phyloP scores from a whole-genome alignment of 2,113 vertebrate genomes.

The Hippocampus abdominalis region DNA sequence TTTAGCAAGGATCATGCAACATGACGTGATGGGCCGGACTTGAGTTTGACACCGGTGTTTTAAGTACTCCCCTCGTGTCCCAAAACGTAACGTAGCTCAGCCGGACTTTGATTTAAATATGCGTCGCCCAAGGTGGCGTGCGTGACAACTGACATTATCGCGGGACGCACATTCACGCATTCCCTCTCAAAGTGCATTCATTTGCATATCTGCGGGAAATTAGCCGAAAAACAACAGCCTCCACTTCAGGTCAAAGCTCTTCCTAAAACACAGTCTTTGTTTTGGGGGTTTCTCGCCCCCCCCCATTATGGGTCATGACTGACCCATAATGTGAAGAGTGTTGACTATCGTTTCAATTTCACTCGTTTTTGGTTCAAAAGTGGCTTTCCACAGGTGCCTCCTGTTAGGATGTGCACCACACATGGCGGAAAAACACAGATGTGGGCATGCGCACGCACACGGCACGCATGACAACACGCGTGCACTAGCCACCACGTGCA shows the following conservation, averaged over 20 bases:
- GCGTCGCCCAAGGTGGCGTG: neutral
- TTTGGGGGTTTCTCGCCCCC: no score
- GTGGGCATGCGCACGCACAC: neutral
- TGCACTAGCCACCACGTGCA: constrained; percentile 16
- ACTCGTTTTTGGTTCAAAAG: no score
- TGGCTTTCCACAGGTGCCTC: no score
- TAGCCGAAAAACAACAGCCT: neutral
- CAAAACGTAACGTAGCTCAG: neutral
- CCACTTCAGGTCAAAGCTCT: neutral
- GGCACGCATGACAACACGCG: constrained; percentile 44
- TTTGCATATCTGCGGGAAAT: constrained; percentile 24
- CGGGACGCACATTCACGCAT: constrained; percentile 33
- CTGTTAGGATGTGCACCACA: neutral
- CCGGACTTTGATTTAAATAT: neutral
- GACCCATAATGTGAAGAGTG: neutral
- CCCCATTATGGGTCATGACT: neutral
- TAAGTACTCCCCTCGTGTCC: neutral
- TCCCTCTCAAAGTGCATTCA: neutral
- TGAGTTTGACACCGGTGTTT: no score
- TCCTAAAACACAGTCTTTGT: neutral
- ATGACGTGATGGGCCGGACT: no score
- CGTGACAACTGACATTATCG: constrained; percentile 34
- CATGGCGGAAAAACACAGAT: constrained; percentile 26
- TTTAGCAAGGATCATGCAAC: no score
- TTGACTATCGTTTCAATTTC: no score